Evolutionary conservation across 2,113 vertebrate species (phyloP).

Genomic region (Pygoscelis adeliae): DNA sequence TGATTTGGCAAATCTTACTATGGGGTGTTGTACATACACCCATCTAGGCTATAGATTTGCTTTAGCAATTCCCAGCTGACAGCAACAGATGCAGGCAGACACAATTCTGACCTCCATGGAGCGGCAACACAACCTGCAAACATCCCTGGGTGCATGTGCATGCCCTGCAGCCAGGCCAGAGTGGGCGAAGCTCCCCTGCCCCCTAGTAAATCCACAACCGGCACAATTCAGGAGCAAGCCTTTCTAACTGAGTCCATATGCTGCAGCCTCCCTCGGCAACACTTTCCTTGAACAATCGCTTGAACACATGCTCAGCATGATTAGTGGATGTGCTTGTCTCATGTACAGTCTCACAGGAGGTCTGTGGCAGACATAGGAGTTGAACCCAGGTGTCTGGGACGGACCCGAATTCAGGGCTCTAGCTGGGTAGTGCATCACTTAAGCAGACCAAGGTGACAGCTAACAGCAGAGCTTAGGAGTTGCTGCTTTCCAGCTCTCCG

Average conservation of each 20-base stretch:
- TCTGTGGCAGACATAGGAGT: neutral
- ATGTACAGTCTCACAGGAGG: neutral
- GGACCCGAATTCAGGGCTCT: neutral
- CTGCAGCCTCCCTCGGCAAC: neutral
- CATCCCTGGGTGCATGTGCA: neutral
- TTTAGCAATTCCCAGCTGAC: neutral
- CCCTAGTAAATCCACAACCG: neutral
- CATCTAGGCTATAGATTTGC: neutral
- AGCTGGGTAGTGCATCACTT: neutral
- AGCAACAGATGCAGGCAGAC: fast-evolving
- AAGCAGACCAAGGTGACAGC: neutral
- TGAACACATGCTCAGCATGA: neutral
- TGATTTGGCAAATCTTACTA: neutral
- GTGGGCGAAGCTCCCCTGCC: neutral
- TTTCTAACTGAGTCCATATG: neutral
- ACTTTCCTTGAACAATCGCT: neutral
- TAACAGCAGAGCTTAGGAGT: neutral
- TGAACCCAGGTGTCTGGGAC: neutral
- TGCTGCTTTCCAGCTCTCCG: neutral
- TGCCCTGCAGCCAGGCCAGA: neutral
- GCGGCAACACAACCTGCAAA: neutral
- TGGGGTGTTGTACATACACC: neutral
- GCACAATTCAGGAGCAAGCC: neutral
- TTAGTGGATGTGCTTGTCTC: neutral
- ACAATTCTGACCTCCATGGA: neutral